Evolutionary conservation across 1,140 invertebrate genomes (phyloP), one percentile per base, ranked within the genome.

Genomic region (Calliphora vicina): DNA sequence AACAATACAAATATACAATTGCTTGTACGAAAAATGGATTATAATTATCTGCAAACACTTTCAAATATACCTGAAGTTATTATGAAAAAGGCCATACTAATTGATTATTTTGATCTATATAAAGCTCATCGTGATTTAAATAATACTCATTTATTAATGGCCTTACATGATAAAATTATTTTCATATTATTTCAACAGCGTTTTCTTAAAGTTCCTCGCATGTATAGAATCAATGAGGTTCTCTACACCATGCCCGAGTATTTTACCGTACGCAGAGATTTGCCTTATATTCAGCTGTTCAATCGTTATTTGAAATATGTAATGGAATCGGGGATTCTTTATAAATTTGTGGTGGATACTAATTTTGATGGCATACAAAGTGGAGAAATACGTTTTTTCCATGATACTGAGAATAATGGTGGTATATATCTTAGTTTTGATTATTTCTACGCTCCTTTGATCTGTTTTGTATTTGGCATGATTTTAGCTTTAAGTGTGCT

Each of bases 241-340:
- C 2, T 73, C 6, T 26, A 27, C 12, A 13, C 23, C 20, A 4
- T 1, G 13, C 57, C 45, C 5, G 15, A 29, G 2, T 81, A 29
- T 17, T 29, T 67, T 27, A 15, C 25, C 2, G 12, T 67, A 67
- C 6, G 50, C n/a, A 25, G n/a, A 1, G 26, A 50, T 17, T 71
- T 61, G 8, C 80, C 80, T 8, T 81, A 67, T 27, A 67, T 81
- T 67, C 26, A n/a, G 50, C 80, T 57, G 13, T 81, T 81, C 6
- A 81, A 81, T 35, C 50, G 13, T 27, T 67, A 13, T 29, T 25
- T 81, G 6, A 8, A 5, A 10, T 67, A 81, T 25, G 6, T 35
- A 0, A 29, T 67, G 26, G 80, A 81, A 26, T 8, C 80, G 1
- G 57, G 80, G 5, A 25, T 45, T 10, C 26, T 23, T 1, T 20